A percentile compares a stretch with the other conserved stretches of the same genome.
Conservation (phyloP, 2,888 invertebrate species). For the Catocala fraxini region DNA sequence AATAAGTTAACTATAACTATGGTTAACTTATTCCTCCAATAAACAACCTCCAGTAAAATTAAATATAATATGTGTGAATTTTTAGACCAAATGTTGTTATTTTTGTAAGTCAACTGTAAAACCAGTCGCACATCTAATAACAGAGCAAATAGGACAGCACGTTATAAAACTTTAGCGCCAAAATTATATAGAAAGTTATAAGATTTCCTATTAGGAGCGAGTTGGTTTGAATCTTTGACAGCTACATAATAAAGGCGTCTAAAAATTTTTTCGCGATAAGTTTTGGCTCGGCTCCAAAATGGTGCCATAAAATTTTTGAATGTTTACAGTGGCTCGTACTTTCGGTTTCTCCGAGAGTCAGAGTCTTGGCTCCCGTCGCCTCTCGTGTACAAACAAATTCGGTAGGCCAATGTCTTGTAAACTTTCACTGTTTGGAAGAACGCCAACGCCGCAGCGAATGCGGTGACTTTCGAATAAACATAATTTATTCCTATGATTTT, state of each 20-base stretch:
- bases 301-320: slow-evolving; percentile 62
- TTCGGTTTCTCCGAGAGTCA: slow-evolving; percentile 66
- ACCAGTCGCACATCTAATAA: slow-evolving; percentile 3
- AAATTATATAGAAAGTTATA: slow-evolving; percentile 30
- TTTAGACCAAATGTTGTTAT: too few relatives aligned
- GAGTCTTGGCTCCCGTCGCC: slow-evolving; percentile 67
- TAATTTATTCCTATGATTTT: slow-evolving; percentile 75
- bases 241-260: slow-evolving; percentile 36
- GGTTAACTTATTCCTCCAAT: too few relatives aligned
- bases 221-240: slow-evolving; percentile 34
- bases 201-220: slow-evolving; percentile 25
- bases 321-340: slow-evolving; percentile 70
- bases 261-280: slow-evolving; percentile 29
- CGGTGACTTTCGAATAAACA: slow-evolving; percentile 77
- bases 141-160: slow-evolving; percentile 2
- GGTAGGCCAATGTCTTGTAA: slow-evolving; percentile 79
- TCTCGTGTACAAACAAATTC: slow-evolving; percentile 78
- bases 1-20: too few relatives aligned
- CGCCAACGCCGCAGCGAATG: slow-evolving; percentile 75
- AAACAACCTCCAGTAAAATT: too few relatives aligned
- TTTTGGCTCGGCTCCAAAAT: slow-evolving; percentile 45
- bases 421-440: slow-evolving; percentile 82
- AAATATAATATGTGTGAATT: too few relatives aligned
- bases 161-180: slow-evolving; percentile 7
- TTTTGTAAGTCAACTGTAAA: background rate